These are phyloP conservation scores for Erpornis zantholeuca DNA, from an alignment of 2,113 vertebrate species.

Conservation along the genomic window DNA sequence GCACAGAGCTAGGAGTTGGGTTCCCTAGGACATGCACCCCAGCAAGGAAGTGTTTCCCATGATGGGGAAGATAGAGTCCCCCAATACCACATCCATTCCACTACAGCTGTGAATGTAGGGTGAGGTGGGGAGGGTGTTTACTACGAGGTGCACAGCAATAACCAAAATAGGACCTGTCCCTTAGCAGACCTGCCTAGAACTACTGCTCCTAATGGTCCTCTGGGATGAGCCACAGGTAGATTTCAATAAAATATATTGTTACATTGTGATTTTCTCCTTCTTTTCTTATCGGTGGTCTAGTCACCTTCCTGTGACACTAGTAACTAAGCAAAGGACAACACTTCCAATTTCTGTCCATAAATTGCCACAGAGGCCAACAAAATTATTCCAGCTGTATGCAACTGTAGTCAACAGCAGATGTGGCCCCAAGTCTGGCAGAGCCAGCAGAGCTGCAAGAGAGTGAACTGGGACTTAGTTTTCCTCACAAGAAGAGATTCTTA, in stretches of 20 bases:
- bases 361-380: neutral
- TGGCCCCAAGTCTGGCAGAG: neutral
- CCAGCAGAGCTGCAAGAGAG: neutral
- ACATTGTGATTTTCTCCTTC: neutral
- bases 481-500: neutral
- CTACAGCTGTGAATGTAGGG: no score
- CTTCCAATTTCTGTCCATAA: neutral
- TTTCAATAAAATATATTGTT: neutral
- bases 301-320: neutral
- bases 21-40: neutral
- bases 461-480: neutral
- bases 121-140: neutral
- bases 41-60: neutral
- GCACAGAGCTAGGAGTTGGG: neutral
- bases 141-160: neutral
- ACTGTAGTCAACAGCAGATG: neutral
- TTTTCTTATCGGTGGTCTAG: neutral
- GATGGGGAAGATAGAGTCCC: neutral
- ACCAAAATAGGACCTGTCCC: neutral
- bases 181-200: neutral
- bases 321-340: neutral
- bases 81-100: neutral
- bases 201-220: neutral
- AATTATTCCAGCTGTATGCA: slow-evolving; percentile 3
- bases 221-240: neutral